Conservation (phyloP, 2,797 vertebrate species). For the Tauraco hartlaubi region DNA sequence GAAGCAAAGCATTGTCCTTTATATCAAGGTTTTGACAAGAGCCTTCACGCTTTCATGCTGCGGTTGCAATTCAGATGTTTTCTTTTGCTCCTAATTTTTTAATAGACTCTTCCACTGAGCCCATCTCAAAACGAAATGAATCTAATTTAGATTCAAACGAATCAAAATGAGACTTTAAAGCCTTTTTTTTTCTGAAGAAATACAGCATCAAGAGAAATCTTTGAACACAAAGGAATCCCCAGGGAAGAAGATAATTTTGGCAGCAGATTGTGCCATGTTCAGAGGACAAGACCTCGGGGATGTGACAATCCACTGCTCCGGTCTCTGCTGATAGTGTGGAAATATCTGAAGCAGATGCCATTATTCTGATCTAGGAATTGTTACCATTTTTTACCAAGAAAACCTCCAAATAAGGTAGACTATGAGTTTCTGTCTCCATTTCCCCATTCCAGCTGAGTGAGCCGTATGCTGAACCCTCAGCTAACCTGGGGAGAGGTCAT, state of each 20-base stretch:
- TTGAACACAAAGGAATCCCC: background rate
- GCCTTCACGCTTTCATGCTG: background rate
- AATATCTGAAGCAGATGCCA: background rate
- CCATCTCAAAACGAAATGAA: background rate
- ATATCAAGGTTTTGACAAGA: background rate
- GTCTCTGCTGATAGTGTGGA: background rate
- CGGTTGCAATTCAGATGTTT: slow-evolving; percentile 15
- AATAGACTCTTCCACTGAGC: slow-evolving; percentile 14
- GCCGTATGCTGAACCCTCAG: background rate
- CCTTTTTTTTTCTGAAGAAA: background rate
- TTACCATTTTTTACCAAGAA: background rate
- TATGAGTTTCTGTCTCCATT: background rate
- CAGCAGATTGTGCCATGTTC: background rate
- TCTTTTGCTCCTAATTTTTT: slow-evolving; percentile 5
- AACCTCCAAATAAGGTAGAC: background rate
- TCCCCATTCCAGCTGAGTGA: background rate
- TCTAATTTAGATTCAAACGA: background rate
- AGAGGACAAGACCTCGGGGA: background rate
- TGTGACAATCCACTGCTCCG: background rate
- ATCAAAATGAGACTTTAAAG: background rate
- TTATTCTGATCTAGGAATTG: background rate
- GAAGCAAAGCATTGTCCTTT: slow-evolving; percentile 13
- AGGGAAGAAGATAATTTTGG: slow-evolving; percentile 10
- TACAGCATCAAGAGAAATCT: background rate
- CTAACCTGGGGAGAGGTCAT: background rate